Percentiles rank a stretch among this genome's conserved stretches.
Conservation (phyloP, 1,140 invertebrate species). For the Marisa cornuarietis region DNA sequence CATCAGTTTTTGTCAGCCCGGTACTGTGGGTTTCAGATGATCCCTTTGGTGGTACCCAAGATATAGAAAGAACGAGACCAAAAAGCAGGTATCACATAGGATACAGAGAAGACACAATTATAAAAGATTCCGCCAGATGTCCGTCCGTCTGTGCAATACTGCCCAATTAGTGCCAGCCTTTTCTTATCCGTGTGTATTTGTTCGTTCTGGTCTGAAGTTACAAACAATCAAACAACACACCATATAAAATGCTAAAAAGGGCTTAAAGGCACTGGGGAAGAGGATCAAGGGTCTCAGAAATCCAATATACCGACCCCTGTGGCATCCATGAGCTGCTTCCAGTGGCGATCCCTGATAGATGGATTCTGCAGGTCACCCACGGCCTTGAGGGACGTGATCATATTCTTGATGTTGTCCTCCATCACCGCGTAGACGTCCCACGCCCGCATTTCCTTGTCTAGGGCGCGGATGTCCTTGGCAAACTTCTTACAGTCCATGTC, state of each 20-base stretch:
- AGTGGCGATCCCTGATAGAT: slow-evolving; percentile 93
- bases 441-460: slow-evolving; percentile 87
- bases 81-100: no score
- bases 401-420: slow-evolving; percentile 65
- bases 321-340: slow-evolving; percentile 94
- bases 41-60: no score
- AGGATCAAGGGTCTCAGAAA: not conserved
- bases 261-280: not conserved
- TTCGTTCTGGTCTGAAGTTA: not conserved
- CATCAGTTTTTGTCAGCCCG: no score
- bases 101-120: no score
- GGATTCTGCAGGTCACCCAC: slow-evolving; percentile 96
- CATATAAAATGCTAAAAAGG: not conserved
- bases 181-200: no score
- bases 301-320: slow-evolving; percentile 79
- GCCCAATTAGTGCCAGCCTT: no score
- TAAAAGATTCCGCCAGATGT: no score
- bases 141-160: no score
- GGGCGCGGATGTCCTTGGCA: slow-evolving; percentile 75
- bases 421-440: slow-evolving; percentile 82
- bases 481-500: slow-evolving; percentile 98
- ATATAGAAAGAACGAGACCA: no score
- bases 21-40: no score
- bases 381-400: slow-evolving; percentile 71
- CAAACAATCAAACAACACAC: not conserved